These are phyloP conservation scores for Nebria salina DNA, from an alignment of 2,888 invertebrate species.

Conservation along the genomic window DNA sequence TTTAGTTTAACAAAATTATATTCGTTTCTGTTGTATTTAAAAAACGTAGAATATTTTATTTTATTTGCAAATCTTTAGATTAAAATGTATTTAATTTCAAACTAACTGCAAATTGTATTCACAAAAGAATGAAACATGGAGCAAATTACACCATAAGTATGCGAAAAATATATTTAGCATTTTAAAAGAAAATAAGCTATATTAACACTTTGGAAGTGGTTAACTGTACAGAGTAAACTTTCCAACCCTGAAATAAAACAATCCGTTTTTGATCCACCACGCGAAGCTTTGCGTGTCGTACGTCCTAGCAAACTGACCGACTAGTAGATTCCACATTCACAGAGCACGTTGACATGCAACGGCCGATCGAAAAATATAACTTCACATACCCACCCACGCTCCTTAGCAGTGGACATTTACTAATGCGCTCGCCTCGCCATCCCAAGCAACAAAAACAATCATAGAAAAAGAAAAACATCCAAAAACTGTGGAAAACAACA, in stretches of 20 bases:
- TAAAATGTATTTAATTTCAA: too few relatives aligned
- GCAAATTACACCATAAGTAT: too few relatives aligned
- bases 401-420: conserved; percentile 27
- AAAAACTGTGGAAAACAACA: conserved; percentile 3
- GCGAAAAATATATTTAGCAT: too few relatives aligned
- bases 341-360: conserved; percentile 37
- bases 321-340: conserved; percentile 30
- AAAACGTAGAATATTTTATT: too few relatives aligned
- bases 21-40: too few relatives aligned
- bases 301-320: neutral
- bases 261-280: conserved; percentile 11
- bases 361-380: conserved; percentile 14
- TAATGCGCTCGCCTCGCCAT: conserved; percentile 11
- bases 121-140: too few relatives aligned
- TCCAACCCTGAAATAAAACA: neutral
- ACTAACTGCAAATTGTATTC: too few relatives aligned
- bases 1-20: too few relatives aligned
- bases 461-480: neutral
- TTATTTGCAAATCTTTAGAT: too few relatives aligned
- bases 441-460: neutral
- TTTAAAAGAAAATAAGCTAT: neutral
- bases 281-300: conserved; percentile 34
- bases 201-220: neutral
- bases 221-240: neutral
- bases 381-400: neutral